Evolutionary conservation across 2,113 vertebrate genomes (phyloP).

Genomic region (Hucho hucho): DNA sequence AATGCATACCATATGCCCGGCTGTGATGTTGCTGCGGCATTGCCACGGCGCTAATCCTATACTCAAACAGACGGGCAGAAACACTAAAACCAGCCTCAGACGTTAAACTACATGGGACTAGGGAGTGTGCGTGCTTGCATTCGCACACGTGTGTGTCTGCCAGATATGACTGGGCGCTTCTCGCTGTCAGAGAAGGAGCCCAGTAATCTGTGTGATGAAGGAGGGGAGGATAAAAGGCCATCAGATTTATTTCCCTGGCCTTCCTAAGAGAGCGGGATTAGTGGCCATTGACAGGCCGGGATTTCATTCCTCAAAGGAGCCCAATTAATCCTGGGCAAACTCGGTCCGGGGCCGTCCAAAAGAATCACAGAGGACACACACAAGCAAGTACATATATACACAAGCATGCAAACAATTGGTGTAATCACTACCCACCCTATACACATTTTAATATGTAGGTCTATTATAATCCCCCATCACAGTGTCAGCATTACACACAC

Average conservation of each 20-base stretch:
- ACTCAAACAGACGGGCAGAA: conserved; percentile 41
- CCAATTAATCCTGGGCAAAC: conserved; percentile 66
- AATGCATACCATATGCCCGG: conserved; percentile 7
- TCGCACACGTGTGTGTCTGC: not conserved
- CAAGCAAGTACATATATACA: too few species aligned
- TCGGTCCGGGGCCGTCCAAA: conserved; percentile 41
- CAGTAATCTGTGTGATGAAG: conserved; percentile 63
- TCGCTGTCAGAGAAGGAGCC: conserved; percentile 45
- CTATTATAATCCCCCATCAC: not conserved
- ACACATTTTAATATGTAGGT: not conserved
- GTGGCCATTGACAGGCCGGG: conserved; percentile 68
- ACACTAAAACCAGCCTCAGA: conserved; percentile 19
- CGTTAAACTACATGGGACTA: not conserved
- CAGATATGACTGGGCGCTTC: conserved; percentile 37
- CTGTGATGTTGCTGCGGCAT: conserved; percentile 16
- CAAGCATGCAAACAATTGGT: not conserved
- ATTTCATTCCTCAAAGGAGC: conserved; percentile 73
- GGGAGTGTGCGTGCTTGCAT: not conserved
- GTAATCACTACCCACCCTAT: not conserved
- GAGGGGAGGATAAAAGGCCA: conserved; percentile 66
- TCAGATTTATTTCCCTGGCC: conserved; percentile 66
- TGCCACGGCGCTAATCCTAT: conserved; percentile 43
- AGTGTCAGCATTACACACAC: not conserved
- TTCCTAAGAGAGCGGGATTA: conserved; percentile 67
- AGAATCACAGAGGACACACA: conserved; percentile 13